A percentile compares a stretch with the other conserved stretches of the same genome.
Evolutionary conservation across 2,113 vertebrate species (phyloP).

Genomic region (Xenotilapia flavipinnis): DNA sequence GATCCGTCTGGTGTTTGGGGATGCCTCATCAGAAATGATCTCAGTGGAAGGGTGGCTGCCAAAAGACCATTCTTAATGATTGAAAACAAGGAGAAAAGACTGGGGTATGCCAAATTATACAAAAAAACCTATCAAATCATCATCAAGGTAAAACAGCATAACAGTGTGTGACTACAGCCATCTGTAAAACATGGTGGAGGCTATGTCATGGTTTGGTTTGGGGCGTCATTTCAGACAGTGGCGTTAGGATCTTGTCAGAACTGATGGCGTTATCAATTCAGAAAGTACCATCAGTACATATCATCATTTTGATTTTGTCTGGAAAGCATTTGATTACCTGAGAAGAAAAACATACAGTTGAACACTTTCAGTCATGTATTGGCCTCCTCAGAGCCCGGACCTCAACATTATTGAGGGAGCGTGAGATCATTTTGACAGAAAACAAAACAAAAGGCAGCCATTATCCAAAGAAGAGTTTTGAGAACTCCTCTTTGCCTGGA

Average conservation of each 20-base stretch:
- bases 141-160: background rate
- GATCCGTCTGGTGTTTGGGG: background rate
- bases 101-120: background rate
- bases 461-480: background rate
- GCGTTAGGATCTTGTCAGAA: background rate
- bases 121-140: background rate
- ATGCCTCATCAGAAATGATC: background rate
- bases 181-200: background rate
- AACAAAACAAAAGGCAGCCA: background rate
- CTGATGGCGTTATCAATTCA: background rate
- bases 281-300: background rate
- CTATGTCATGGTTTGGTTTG: background rate
- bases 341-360: background rate
- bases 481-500: background rate
- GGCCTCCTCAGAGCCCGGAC: background rate
- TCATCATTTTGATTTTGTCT: background rate
- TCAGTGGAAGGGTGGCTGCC: background rate
- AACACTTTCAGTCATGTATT: background rate
- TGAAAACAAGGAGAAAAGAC: background rate
- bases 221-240: rapidly evolving
- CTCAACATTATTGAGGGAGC: background rate
- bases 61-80: background rate
- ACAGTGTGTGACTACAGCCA: background rate
- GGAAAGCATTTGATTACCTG: background rate
- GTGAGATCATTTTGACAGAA: background rate